Conservation (phyloP, 2,888 invertebrate species). For the Pharmacophagus antenor region DNA sequence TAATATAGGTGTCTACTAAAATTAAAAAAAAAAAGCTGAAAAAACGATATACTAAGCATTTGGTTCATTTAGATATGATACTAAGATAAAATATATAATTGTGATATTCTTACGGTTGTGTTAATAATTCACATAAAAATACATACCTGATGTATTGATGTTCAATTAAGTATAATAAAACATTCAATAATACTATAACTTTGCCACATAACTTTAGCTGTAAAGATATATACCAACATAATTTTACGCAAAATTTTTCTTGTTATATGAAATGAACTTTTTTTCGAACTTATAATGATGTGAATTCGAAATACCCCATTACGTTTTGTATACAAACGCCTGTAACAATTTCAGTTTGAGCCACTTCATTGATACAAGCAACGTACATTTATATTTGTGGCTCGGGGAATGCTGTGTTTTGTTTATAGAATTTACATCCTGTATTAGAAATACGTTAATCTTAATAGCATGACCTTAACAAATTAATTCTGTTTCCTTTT, state of each 20-base stretch:
- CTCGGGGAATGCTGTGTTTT: constrained; percentile 48
- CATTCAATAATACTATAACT: too few species aligned
- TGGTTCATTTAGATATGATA: too few species aligned
- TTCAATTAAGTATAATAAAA: too few species aligned
- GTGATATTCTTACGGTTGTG: too few species aligned
- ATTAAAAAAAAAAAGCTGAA: too few species aligned
- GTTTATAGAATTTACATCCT: constrained; percentile 51
- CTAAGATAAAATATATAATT: too few species aligned
- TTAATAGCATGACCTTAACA: constrained; percentile 29
- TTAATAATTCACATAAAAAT: too few species aligned
- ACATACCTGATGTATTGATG: too few species aligned
- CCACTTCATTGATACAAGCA: constrained; percentile 55
- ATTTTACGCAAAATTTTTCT: neutral
- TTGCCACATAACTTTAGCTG: too few species aligned
- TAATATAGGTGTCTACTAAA: too few species aligned
- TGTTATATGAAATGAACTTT: constrained; percentile 22
- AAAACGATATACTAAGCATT: too few species aligned
- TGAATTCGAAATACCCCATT: constrained; percentile 6
- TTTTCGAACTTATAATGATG: constrained; percentile 25
- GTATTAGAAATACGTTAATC: constrained; percentile 35
- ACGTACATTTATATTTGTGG: constrained; percentile 40
- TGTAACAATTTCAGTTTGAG: constrained; percentile 30
- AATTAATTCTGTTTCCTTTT: constrained; percentile 17
- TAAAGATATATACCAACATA: too few species aligned
- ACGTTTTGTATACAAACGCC: constrained; percentile 22